phyloP scores from a whole-genome alignment of 2,797 vertebrate species.

The Poeciliopsis presidionis region DNA sequence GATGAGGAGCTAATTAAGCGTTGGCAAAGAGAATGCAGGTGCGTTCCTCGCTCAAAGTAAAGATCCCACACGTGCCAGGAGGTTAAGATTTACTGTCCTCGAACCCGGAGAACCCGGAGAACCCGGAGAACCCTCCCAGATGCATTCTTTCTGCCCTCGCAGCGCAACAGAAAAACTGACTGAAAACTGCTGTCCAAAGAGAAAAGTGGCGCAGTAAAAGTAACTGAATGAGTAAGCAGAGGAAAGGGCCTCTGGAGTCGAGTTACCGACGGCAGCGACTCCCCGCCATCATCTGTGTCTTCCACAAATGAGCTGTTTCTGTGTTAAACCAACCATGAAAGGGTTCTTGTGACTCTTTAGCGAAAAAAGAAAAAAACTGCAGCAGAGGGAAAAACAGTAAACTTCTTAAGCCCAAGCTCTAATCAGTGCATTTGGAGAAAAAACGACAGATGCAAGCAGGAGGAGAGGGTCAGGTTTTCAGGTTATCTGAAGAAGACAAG shows the following conservation, averaged over 20 bases:
- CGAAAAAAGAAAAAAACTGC: neutral
- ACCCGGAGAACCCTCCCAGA: constrained; percentile 48
- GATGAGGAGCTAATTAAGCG: constrained; percentile 30
- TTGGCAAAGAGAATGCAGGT: constrained; percentile 45
- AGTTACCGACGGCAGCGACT: constrained; percentile 59
- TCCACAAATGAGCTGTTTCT: constrained; percentile 42
- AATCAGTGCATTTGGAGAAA: neutral
- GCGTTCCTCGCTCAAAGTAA: neutral
- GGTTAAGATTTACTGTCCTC: constrained; percentile 66
- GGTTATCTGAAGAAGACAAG: neutral
- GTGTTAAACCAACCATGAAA: constrained; percentile 38
- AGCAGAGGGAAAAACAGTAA: neutral
- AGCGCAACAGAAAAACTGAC: constrained; percentile 38
- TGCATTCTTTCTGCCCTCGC: constrained; percentile 69
- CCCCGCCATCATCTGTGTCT: constrained; percentile 43
- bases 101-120: constrained; percentile 30
- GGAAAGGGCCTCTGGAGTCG: constrained; percentile 39
- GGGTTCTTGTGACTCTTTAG: constrained; percentile 30
- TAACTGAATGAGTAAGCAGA: constrained; percentile 33
- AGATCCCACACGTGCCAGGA: neutral
- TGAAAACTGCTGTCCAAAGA: constrained; percentile 44
- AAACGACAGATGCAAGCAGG: too few species aligned
- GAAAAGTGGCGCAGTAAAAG: constrained; percentile 54
- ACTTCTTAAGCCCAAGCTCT: constrained; percentile 1
- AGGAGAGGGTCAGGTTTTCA: neutral